Evolutionary conservation across 2,797 vertebrate species (phyloP), one percentile per base, ranked within the genome.

Genomic region (Oreonectes daqikongensis): DNA sequence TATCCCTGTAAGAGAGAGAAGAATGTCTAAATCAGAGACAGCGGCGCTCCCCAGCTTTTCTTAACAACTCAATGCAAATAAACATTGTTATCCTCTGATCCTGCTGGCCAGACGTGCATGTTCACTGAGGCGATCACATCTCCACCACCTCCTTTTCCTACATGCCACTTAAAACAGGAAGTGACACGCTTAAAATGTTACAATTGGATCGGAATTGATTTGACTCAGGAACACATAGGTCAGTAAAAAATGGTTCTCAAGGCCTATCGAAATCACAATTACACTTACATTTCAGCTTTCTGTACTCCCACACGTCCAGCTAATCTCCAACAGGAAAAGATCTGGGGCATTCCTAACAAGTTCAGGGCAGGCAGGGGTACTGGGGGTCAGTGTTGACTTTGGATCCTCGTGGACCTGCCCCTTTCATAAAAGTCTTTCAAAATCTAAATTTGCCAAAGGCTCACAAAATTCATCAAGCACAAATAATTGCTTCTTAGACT

Each of bases 31-130:
- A 66, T 20, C 11, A 11, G 28, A 1, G 48, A 53, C 18, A 12
- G 35, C 61, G 60, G 83, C 86, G 82, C 88, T 86, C 64, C 72
- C 24, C 32, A 80, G 70, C 84, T 87, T 85, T 88, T 87, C 87
- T 88, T 85, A 87, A 87, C 68, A 72, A 71, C 89, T 85, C 81
- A 92, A 90, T 91, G 92, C 90, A 93, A 93, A 91, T 89, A 92
- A 91, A 91, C 89, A 91, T 83, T 87, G 83, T 83, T 84, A 84
- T 86, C 75, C 84, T 91, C 88, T 92, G 87, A 90, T 92, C 85
- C 88, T 66, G 69, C 68, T 72, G 65, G 75, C 74, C 53, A 69
- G 66, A 63, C 75, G 50, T 52, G 12, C 46, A 0, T 12, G 53
- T 50, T 59, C 14, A 20, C 28, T 38, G 30, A 9, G 57, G 57